phyloP scores from a whole-genome alignment of 23 tunicate genomes.

The Botrylloides violaceus region DNA sequence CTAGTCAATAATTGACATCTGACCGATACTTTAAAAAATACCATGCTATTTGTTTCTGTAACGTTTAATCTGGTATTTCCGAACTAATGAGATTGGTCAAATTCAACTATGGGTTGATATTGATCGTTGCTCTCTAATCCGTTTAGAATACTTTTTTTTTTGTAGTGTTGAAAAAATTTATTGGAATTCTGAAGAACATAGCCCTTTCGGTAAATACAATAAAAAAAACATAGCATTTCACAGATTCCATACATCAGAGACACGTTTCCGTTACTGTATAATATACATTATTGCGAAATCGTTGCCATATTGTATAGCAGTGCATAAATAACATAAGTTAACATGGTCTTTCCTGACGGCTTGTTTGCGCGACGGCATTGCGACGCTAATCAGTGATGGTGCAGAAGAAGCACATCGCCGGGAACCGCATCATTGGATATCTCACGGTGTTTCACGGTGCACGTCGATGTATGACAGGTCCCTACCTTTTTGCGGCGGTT shows the following conservation, averaged over 20 bases:
- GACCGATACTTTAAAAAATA: background rate
- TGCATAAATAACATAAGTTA: background rate
- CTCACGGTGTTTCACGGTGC: background rate
- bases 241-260: no score
- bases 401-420: background rate
- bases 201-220: no score
- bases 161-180: no score
- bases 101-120: no score
- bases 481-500: background rate
- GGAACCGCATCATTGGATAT: background rate
- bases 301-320: no score
- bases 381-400: background rate
- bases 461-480: background rate
- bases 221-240: no score
- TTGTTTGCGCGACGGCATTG: background rate
- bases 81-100: no score
- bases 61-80: background rate
- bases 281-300: no score
- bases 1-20: background rate
- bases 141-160: no score
- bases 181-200: no score
- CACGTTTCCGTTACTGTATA: no score
- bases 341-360: background rate
- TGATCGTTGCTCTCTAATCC: no score
- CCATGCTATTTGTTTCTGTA: background rate